Conservation (phyloP, 2,113 vertebrate species). For the human region DNA sequence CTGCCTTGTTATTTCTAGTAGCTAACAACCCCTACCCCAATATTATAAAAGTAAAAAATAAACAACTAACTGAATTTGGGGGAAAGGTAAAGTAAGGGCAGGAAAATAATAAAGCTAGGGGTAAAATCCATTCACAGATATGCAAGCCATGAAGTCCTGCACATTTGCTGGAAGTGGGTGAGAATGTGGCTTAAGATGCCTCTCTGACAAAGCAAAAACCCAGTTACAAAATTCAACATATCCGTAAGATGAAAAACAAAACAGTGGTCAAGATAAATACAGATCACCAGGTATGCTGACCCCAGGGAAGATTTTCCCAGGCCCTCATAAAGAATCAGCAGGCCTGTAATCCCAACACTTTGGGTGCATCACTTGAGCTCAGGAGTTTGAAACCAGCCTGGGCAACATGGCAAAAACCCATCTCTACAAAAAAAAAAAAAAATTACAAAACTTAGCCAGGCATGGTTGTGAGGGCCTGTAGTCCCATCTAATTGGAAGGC, state of each 20-base stretch:
- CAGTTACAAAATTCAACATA: neutral
- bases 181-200: neutral
- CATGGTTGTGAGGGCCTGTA: no score
- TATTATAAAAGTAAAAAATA: neutral
- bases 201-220: neutral
- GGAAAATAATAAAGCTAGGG: neutral
- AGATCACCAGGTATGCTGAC: neutral
- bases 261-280: neutral
- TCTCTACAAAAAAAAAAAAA: no score
- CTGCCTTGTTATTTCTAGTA: neutral
- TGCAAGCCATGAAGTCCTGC: neutral
- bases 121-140: neutral
- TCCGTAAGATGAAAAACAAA: neutral
- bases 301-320: neutral
- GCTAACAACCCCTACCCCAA: neutral
- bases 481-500: no score
- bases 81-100: neutral
- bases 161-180: neutral
- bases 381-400: no score
- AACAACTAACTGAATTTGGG: neutral
- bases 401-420: no score
- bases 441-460: no score
- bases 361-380: no score
- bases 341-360: no score
- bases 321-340: neutral